Base-by-base conservation (phyloP, 2,113 vertebrate species). In the Carettochelys insculpta region DNA sequence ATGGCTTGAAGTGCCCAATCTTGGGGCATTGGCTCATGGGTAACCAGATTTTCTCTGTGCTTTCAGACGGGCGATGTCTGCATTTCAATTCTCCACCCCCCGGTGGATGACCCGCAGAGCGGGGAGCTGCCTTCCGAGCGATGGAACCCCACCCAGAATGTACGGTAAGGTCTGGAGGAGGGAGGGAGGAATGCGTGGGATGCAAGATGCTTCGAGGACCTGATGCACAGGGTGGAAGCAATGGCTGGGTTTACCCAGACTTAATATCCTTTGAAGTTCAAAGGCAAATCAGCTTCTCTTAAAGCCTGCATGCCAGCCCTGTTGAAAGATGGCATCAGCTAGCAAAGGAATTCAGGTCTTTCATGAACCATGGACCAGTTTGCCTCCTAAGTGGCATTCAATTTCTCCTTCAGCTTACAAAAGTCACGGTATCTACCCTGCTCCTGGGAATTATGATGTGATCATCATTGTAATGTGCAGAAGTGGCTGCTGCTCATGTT, bases 141-240 rank as follows among this genome's bases (percentile, higher is more conserved):
- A 92, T 99, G 99, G 99, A 99, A 99, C 94, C 99, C 99, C 71
- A 99, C 99, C 1, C 99, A 99, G 97, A 99, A 99, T 5, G 99
- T 99, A 97, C 98, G 99, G 99, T 99, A 97, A 95, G 98, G 19
- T 13, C 81, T 9, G 51, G 1, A 48, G 54, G 8, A 16, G 22
- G 6, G 41, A 45, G 13, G 81, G 61, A 0, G 1, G 71, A 47
- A 38, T 5, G 31, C 24, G 1, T 41, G 48, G 13, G 54, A 56
- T 80, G 86, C 3, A 4, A 31, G 75, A 48, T 48, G 75, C 45
- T 77, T 47, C 45, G 73, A 6, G 29, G 45, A 1, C 38, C 48
- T 0, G 0, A 31, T 83, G 48, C 58, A 61, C 78, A 16, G 53
- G 20, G 0, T 10, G 91, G 56, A 53, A 3, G 19, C n/a, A n/a